Evolutionary conservation across 2,113 vertebrate species (phyloP).

Genomic region (Leptocoma aspasia): DNA sequence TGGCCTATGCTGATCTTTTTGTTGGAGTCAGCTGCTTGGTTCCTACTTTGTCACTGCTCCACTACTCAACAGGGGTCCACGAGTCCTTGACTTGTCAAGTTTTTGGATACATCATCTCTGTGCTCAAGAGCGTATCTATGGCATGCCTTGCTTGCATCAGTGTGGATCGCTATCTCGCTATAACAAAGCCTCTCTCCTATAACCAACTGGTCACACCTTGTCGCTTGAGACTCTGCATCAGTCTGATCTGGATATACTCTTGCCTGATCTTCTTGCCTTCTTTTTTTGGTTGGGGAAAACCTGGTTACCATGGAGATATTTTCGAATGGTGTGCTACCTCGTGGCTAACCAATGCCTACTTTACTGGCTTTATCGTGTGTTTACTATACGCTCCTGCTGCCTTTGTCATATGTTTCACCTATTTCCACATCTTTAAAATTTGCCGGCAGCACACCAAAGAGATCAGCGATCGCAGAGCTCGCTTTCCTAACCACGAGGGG

Average conservation of each 20-base stretch:
- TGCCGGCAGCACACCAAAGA: constrained; percentile 98
- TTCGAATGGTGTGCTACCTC: constrained; percentile 97
- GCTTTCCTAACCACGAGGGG: constrained; percentile 92
- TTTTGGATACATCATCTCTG: constrained; percentile 97
- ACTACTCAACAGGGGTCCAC: constrained; percentile 89
- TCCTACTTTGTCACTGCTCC: constrained; percentile 92
- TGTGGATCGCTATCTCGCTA: constrained; percentile 95
- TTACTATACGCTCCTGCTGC: constrained; percentile 95
- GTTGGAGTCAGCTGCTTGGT: constrained; percentile 97
- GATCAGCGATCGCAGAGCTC: constrained; percentile 91
- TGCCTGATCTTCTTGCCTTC: constrained; percentile 92
- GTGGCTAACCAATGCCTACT: constrained; percentile 95
- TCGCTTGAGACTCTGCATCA: constrained; percentile 90
- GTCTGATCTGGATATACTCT: constrained; percentile 95
- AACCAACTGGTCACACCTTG: constrained; percentile 97
- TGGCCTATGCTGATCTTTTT: constrained; percentile 96
- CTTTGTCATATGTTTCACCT: constrained; percentile 95
- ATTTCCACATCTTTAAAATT: constrained; percentile 98
- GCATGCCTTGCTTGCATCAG: constrained; percentile 96
- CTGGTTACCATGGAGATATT: constrained; percentile 98
- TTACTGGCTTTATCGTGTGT: constrained; percentile 96
- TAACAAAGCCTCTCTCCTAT: constrained; percentile 96
- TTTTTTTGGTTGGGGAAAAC: constrained; percentile 98
- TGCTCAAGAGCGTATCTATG: constrained; percentile 98
- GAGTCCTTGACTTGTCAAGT: constrained; percentile 94